Evolutionary conservation across 2,888 invertebrate species (phyloP).

Genomic region (Dysmachus trigonus): DNA sequence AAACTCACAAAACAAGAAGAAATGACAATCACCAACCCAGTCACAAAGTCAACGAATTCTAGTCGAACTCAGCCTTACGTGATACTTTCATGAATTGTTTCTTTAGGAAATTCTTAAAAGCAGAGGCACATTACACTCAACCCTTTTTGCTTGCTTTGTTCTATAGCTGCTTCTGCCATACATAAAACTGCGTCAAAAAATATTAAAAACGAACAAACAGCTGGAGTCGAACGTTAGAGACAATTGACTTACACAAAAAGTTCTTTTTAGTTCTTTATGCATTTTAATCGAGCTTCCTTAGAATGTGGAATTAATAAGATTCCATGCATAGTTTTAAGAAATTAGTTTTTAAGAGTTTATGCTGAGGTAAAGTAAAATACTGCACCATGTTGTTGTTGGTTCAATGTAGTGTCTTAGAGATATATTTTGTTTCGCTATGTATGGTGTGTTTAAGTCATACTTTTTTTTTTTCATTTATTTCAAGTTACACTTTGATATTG

Average conservation of each 20-base stretch:
- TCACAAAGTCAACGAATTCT: constrained; percentile 42
- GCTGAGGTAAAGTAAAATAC: constrained; percentile 12
- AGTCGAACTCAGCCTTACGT: constrained; percentile 6
- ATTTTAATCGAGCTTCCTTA: neutral
- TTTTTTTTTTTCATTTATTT: neutral
- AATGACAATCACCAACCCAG: neutral
- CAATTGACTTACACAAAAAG: neutral
- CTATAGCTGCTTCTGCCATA: neutral
- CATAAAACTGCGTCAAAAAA: neutral
- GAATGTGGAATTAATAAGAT: neutral
- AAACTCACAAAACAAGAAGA: neutral
- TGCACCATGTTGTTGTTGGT: constrained; percentile 32
- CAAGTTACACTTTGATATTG: neutral
- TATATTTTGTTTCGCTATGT: neutral
- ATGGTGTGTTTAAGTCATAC: neutral
- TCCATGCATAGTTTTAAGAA: neutral
- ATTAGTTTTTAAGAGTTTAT: neutral
- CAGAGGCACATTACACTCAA: neutral
- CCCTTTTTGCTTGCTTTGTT: neutral
- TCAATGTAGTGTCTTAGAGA: constrained; percentile 1
- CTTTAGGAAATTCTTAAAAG: neutral
- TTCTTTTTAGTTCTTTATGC: neutral
- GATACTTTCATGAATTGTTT: neutral
- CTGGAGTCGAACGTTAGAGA: neutral
- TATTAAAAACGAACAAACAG: neutral